phyloP scores from a whole-genome alignment of 2,888 invertebrate genomes.

The Dioctria linearis region DNA sequence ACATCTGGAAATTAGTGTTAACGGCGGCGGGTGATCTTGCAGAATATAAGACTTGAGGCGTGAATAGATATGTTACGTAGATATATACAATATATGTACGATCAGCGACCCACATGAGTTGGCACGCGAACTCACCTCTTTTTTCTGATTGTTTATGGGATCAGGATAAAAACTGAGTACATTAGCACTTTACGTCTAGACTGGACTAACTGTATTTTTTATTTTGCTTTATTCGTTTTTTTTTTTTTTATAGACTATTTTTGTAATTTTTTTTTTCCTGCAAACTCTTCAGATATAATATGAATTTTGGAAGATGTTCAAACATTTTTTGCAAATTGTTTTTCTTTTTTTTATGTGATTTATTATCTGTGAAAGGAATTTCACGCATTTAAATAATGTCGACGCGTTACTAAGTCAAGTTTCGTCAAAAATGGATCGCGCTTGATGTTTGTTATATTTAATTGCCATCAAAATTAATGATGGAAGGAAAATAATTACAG shows the following conservation, averaged over 20 bases:
- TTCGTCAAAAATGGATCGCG: neutral
- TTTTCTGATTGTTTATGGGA: slow-evolving; percentile 44
- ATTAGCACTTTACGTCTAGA: slow-evolving; percentile 47
- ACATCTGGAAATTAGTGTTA: slow-evolving; percentile 33
- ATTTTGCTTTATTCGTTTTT: neutral
- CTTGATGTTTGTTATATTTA: too few relatives aligned
- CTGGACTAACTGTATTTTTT: slow-evolving; percentile 37
- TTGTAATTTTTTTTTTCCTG: neutral
- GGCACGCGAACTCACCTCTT: slow-evolving; percentile 48
- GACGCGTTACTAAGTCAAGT: neutral
- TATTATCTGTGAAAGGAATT: neutral
- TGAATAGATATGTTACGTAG: slow-evolving; percentile 3
- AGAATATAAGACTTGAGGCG: neutral
- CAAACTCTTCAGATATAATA: neutral
- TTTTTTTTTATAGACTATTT: slow-evolving; percentile 22
- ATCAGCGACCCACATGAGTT: slow-evolving; percentile 27
- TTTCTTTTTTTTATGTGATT: neutral
- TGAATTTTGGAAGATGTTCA: slow-evolving; percentile 10
- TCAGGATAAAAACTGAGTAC: slow-evolving; percentile 37
- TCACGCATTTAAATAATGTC: neutral
- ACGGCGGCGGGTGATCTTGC: slow-evolving; percentile 1
- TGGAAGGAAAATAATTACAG: too few relatives aligned
- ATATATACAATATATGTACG: too few relatives aligned
- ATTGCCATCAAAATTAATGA: too few relatives aligned
- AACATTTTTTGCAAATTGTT: neutral